Base-by-base conservation (phyloP, 2,113 vertebrate genomes). In the Channa maculata region DNA sequence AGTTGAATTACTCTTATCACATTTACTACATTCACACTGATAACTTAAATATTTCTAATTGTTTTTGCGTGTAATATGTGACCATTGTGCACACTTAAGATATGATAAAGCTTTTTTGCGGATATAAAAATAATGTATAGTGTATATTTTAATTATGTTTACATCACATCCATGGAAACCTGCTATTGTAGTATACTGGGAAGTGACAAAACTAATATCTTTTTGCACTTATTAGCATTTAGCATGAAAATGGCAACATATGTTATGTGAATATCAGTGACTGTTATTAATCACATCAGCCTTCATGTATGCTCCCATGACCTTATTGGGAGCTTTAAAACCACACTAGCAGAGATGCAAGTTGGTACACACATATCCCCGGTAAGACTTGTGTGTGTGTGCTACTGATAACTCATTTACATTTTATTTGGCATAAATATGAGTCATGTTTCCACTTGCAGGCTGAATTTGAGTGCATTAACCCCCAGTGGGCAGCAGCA, bases 391-490 rank as follows among this genome's bases (percentile, higher is more conserved):
- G 24, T 24, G 24, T 24, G 24, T 24, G 24, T 24, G 24, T 24
- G 24, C 38, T 3, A 36, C 6, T 11, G 52, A 12, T 61, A 13
- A 59, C 14, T 1, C 14, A 3, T 57, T 60, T 1, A 13, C 8
- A 13, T 44, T 71, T 64, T 5, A 13, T 34, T 39, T 36, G 15
- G 3, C 8, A 50, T 37, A 11, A 57, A 64, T 5, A 5, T 24
- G 37, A 64, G 12, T 14, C 1, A 0, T 46, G 3, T 37, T 53
- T 44, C 72, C 71, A 53, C 59, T 8, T 76, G 2, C 79, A 99
- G 98, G 85, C 92, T 58, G 97, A 99, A 81, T 97, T 96, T 88
- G 93, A 96, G 52, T 98, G 96, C 66, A 88, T 98, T 62, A 97
- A 96, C 90, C 93, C 94, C 10, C 97, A 24, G 24, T 24, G 24